Conservation (phyloP, 2,113 vertebrate genomes). For the Chrysochloris asiatica region DNA sequence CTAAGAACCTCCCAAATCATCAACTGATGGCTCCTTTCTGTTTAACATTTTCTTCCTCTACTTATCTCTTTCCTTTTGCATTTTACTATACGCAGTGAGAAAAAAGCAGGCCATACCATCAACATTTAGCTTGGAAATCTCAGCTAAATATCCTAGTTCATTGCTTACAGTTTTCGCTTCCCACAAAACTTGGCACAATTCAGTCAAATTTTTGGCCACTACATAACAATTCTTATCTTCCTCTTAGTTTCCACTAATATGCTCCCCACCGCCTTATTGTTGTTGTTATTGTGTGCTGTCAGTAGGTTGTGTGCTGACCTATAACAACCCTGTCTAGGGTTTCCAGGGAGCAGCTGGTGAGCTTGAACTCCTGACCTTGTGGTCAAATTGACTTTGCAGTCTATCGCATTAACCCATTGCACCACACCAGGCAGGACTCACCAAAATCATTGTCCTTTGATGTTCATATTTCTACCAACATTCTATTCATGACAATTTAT, state of each 20-base stretch:
- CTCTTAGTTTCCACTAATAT: background rate
- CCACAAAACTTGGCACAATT: background rate
- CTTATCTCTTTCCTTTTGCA: background rate
- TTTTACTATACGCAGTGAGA: constrained; percentile 29
- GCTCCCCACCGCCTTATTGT: too few relatives aligned
- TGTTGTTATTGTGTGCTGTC: too few relatives aligned
- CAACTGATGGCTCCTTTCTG: constrained; percentile 12
- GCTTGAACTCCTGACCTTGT: too few relatives aligned
- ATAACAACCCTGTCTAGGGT: too few relatives aligned
- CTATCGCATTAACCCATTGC: too few relatives aligned
- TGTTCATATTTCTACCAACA: background rate
- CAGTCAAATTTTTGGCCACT: background rate
- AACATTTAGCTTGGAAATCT: constrained; percentile 20
- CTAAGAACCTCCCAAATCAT: background rate
- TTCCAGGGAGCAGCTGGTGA: too few relatives aligned
- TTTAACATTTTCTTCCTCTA: background rate
- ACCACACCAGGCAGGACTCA: background rate
- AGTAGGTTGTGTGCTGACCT: too few relatives aligned
- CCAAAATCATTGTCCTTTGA: background rate
- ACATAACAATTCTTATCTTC: background rate
- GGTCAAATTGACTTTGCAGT: too few relatives aligned
- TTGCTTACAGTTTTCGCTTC: background rate
- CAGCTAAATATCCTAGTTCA: background rate
- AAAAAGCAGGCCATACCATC: background rate
- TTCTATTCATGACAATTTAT: background rate